Conservation (phyloP, 35 echinoderm and acorn worm genomes). For the Strongylocentrotus purpuratus region DNA sequence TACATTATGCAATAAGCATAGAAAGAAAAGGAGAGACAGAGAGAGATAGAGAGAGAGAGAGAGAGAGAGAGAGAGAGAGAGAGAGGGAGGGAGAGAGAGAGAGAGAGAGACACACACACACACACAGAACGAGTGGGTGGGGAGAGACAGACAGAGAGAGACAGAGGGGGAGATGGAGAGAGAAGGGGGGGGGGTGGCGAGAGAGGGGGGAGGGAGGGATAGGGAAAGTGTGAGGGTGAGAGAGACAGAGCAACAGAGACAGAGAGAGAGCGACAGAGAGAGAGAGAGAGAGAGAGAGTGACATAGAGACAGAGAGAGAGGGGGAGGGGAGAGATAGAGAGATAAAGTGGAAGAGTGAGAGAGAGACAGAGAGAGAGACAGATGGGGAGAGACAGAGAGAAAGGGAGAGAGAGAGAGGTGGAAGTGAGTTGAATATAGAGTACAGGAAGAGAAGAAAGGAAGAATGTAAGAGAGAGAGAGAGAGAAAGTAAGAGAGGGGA, state of each 20-base stretch:
- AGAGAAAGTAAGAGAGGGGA: neutral
- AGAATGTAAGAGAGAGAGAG: neutral
- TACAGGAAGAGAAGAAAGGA: neutral
- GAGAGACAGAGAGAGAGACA: neutral
- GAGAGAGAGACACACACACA: no score
- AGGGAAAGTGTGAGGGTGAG: no score
- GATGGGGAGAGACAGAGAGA: neutral
- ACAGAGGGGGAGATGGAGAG: neutral
- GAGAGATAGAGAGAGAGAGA: no score
- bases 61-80: neutral
- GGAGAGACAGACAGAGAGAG: neutral
- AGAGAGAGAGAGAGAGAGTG: neutral
- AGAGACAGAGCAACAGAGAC: neutral
- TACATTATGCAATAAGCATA: neutral
- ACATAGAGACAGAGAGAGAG: neutral
- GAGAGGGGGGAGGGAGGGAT: no score
- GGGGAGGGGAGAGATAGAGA: neutral
- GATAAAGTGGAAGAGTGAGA: neutral
- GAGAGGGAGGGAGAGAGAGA: neutral
- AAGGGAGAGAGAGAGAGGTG: no score
- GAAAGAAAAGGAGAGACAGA: no score
- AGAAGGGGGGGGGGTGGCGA: no score
- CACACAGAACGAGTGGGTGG: neutral
- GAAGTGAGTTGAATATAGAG: no score
- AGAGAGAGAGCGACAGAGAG: no score